Evolutionary conservation across 2,113 vertebrate species (phyloP), one percentile per base, ranked within the genome.

Genomic region (Phaethornis superciliosus): DNA sequence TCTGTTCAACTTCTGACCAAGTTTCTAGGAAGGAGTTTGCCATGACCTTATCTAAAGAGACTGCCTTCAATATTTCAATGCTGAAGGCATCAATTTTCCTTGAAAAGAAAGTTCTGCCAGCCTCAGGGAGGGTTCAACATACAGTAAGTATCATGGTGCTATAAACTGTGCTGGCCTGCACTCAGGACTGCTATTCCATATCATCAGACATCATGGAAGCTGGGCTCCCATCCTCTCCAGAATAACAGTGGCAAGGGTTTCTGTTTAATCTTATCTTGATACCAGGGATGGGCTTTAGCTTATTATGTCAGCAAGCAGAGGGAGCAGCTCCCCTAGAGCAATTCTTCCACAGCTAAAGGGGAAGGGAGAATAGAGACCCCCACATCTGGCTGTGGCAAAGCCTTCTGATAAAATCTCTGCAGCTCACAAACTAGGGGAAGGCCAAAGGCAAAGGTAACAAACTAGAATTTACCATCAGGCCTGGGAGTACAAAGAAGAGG

Each of bases 101-200:
- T n/a, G 58, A 20, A 7, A 78, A 49, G 51, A 37, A 35, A 28
- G 27, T 1, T 42, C 35, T 18, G 15, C 33, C 21, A 9, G 4
- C 26, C 37, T 60, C 54, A 27, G 13, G 27, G 33, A 26, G 28
- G 21, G 33, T 15, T 47, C 14, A 21, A 15, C 3, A 0, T 28
- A 6, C 1, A 2, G 19, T 9, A 21, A 2, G 19, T 9, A 21
- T 20, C 15, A 3, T 0, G 1, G 19, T 10, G 7, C 22, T 42
- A 51, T 42, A 6, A 49, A 17, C 12, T 35, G 16, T 6, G 21
- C 68, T 32, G 44, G 24, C 35, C 26, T 27, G 32, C 21, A 1
- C 42, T 26, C 21, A 26, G 21, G 27, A 8, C 33, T 35, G 42
- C 42, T 51, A 6, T 32, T 52, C 26, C 46, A 59, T 18, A 32